Conservation (phyloP, 2,113 vertebrate genomes). For the Pluvialis apricaria region DNA sequence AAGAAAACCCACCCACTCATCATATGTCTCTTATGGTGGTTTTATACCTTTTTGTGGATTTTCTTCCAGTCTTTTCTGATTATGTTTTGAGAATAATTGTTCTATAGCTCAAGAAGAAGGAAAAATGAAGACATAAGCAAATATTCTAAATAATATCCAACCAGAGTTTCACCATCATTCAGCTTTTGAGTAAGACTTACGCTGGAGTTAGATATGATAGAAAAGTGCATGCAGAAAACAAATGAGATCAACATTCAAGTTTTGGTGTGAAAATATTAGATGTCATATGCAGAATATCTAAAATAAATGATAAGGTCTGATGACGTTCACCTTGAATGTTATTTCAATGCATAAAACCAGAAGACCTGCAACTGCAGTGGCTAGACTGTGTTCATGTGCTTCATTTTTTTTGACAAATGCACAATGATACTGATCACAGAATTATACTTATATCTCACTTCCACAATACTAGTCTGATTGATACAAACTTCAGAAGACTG, state of each 20-base stretch:
- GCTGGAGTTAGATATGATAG: background rate
- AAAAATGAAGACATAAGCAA: background rate
- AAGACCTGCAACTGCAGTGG: background rate
- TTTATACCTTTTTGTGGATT: constrained; percentile 37
- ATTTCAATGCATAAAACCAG: background rate
- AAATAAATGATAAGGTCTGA: background rate
- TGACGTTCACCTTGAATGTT: background rate
- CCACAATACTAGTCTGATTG: background rate
- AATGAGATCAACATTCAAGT: background rate
- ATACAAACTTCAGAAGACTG: background rate
- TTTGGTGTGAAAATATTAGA: background rate
- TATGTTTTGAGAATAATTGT: background rate
- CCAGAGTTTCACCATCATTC: background rate
- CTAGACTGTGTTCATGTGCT: background rate
- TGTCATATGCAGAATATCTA: background rate
- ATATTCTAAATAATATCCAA: background rate
- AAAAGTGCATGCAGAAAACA: background rate
- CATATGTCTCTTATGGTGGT: constrained; percentile 26
- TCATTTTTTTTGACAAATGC: background rate
- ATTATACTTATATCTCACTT: background rate
- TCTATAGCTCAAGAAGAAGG: background rate
- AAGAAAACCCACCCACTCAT: constrained; percentile 66
- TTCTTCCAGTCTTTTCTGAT: background rate
- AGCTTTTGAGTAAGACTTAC: background rate
- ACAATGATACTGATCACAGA: background rate